Conservation (phyloP, 2,797 vertebrate genomes). For the Ammospiza maritima region DNA sequence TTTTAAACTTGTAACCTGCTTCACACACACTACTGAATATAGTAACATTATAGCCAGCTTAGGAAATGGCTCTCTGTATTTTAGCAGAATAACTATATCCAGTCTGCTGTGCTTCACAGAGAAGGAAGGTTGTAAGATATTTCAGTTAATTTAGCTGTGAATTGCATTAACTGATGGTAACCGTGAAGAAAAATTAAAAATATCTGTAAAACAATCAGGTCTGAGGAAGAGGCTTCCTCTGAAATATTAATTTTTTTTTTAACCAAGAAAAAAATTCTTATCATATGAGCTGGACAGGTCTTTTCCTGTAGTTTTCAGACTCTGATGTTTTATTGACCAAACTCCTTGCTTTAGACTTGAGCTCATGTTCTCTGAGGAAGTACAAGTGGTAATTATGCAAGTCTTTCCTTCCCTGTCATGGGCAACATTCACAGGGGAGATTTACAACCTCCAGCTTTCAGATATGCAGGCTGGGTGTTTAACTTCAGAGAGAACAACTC, state of each 20-base stretch:
- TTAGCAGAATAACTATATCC: neutral
- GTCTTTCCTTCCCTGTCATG: constrained; percentile 76
- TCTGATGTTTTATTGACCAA: constrained; percentile 68
- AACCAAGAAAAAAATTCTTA: constrained; percentile 30
- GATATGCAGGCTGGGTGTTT: constrained; percentile 70
- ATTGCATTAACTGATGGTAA: neutral
- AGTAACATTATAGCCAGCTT: neutral
- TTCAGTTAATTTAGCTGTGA: neutral
- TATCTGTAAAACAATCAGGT: neutral
- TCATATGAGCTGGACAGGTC: constrained; percentile 20
- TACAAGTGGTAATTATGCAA: constrained; percentile 77
- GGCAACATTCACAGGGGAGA: constrained; percentile 73
- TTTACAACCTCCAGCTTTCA: constrained; percentile 75
- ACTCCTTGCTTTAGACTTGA: constrained; percentile 66
- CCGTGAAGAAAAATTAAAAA: neutral
- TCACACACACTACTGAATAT: neutral
- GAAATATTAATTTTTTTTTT: neutral
- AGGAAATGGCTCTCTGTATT: neutral
- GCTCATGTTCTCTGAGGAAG: constrained; percentile 74
- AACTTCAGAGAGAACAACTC: constrained; percentile 57
- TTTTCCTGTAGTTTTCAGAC: constrained; percentile 60
- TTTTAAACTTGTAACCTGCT: neutral
- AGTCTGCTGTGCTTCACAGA: neutral
- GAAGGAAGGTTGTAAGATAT: neutral
- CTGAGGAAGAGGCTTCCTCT: neutral